These are phyloP conservation scores for Typhlichthys subterraneus DNA, from an alignment of 2,797 vertebrate genomes.

Conservation along the genomic window DNA sequence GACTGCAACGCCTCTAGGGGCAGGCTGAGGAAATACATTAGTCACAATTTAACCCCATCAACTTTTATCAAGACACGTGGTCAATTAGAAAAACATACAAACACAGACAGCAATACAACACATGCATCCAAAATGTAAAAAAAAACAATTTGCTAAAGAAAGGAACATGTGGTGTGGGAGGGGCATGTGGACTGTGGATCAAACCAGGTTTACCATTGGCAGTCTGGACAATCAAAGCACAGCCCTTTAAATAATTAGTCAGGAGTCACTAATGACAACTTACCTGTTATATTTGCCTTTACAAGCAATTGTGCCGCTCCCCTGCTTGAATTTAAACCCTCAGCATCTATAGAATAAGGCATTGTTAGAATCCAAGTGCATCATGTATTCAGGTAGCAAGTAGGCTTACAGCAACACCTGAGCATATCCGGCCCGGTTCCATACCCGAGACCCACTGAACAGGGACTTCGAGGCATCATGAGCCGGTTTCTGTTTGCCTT, in stretches of 20 bases:
- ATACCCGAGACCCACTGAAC: conserved; percentile 58
- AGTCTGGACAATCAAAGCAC: no score
- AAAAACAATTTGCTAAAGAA: no score
- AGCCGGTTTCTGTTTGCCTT: conserved; percentile 67
- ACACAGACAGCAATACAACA: no score
- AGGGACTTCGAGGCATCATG: conserved; percentile 51
- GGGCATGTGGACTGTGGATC: no score
- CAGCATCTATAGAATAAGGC: background rate
- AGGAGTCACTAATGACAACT: background rate
- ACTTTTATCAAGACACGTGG: no score
- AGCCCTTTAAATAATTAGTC: background rate
- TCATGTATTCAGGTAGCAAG: background rate
- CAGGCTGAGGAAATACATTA: background rate
- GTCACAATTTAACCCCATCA: no score
- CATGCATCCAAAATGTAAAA: no score
- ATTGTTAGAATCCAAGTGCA: background rate
- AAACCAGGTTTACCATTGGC: no score
- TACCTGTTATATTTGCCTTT: conserved; percentile 10
- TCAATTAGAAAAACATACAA: no score
- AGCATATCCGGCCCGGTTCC: conserved; percentile 68
- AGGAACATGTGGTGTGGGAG: no score
- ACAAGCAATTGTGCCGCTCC: background rate
- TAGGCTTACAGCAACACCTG: background rate
- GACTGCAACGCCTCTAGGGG: conserved; percentile 41
- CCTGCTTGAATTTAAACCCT: background rate